Percentiles rank a stretch among this genome's conserved stretches.
Conservation (phyloP, 2,888 invertebrate genomes). For the Hypena proboscidalis region DNA sequence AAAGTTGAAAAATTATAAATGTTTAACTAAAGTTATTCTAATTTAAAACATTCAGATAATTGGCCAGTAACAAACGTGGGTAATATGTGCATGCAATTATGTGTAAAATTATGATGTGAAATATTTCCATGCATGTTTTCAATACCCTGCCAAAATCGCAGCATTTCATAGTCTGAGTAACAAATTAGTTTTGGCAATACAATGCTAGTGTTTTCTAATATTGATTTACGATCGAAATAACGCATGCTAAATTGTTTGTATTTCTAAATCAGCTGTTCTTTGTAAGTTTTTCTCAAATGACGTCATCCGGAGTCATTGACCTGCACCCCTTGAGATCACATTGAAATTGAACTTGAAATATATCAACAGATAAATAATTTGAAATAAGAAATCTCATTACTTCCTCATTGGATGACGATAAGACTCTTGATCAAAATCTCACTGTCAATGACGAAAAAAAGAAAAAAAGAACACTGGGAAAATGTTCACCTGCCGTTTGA, state of each 20-base stretch:
- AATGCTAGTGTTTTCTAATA: slow-evolving; percentile 21
- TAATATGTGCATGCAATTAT: too few relatives aligned
- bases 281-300: too few relatives aligned
- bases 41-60: too few relatives aligned
- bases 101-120: too few relatives aligned
- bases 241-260: background rate
- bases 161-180: background rate
- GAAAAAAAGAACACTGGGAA: slow-evolving; percentile 18
- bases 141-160: background rate
- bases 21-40: too few relatives aligned
- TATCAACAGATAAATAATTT: slow-evolving; percentile 1
- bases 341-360: slow-evolving; percentile 5
- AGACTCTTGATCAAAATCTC: slow-evolving; percentile 32
- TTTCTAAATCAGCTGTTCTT: too few relatives aligned
- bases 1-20: too few relatives aligned
- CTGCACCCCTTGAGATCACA: background rate
- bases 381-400: slow-evolving; percentile 9
- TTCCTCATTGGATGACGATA: slow-evolving; percentile 11
- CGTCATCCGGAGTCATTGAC: slow-evolving; percentile 6
- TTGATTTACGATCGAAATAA: background rate
- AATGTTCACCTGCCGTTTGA: slow-evolving; percentile 58
- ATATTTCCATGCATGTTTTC: too few relatives aligned
- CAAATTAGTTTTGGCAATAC: background rate
- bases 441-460: slow-evolving; percentile 17
- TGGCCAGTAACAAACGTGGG: too few relatives aligned